A percentile compares a stretch with the other conserved stretches of the same genome.
phyloP scores from a whole-genome alignment of 1,140 invertebrate genomes.

The Adoxophyes honmai region DNA sequence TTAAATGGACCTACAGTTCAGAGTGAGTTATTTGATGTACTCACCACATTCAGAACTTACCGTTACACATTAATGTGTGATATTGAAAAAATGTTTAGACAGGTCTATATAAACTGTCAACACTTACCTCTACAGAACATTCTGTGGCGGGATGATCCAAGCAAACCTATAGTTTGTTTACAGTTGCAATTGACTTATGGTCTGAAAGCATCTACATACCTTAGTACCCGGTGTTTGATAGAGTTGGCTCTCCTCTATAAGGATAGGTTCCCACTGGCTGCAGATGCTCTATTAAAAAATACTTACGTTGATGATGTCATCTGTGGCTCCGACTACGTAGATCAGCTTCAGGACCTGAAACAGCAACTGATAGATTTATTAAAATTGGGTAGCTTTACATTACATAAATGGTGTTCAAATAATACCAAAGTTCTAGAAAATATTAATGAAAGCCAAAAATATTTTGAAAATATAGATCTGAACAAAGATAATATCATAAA shows the following conservation, averaged over 20 bases:
- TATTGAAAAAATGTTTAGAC: constrained; percentile 13
- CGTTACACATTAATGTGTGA: too few relatives aligned
- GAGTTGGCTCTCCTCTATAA: not conserved
- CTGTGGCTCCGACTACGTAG: too few relatives aligned
- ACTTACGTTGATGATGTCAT: too few relatives aligned
- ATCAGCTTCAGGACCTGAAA: not conserved
- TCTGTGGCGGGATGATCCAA: constrained; percentile 13
- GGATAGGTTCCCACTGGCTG: constrained; percentile 1
- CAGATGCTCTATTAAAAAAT: too few relatives aligned
- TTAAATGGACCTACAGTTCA: too few relatives aligned
- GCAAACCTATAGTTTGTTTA: too few relatives aligned
- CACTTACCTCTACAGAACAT: constrained; percentile 4
- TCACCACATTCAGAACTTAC: too few relatives aligned
- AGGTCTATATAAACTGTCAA: not conserved
- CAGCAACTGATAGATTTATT: not conserved
- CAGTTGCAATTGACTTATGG: too few relatives aligned
- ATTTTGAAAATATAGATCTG: not conserved
- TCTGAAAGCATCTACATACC: not conserved
- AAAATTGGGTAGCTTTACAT: not conserved
- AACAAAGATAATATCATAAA: not conserved
- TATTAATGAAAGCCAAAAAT: not conserved
- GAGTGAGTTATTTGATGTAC: too few relatives aligned
- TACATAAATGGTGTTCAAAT: not conserved
- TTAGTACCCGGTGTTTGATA: constrained; percentile 6
- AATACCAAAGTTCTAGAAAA: not conserved